A percentile compares a stretch with the other conserved stretches of the same genome.
Conservation (phyloP, 1,140 invertebrate genomes). For the Ceratosolen fusciceps region DNA sequence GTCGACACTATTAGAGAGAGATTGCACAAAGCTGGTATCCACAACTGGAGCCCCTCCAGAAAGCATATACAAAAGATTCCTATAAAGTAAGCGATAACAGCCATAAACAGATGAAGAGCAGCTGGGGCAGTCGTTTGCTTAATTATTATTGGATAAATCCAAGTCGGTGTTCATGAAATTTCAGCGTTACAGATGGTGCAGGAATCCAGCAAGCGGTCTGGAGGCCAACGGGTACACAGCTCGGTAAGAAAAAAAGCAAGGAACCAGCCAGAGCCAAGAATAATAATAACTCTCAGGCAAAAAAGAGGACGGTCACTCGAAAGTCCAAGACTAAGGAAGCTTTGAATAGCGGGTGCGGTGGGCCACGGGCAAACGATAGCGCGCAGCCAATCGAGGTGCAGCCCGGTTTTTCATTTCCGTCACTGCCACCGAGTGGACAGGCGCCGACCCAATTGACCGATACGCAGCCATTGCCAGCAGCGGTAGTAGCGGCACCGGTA, state of each 20-base stretch:
- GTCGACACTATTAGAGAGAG: slow-evolving; percentile 69
- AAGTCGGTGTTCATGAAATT: no score
- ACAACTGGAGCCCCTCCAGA: slow-evolving; percentile 69
- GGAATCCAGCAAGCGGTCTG: slow-evolving; percentile 68
- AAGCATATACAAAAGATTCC: slow-evolving; percentile 70
- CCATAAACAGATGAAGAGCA: no score
- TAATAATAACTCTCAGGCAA: slow-evolving; percentile 34
- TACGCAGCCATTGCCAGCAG: slow-evolving; percentile 48
- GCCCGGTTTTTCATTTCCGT: slow-evolving; percentile 40
- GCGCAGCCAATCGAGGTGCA: slow-evolving; percentile 44
- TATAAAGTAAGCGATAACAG: slow-evolving; percentile 59
- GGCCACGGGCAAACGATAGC: slow-evolving; percentile 35
- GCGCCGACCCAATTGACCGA: slow-evolving; percentile 51
- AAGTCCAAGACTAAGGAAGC: slow-evolving; percentile 55
- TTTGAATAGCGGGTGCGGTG: slow-evolving; percentile 42
- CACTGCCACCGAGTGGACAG: slow-evolving; percentile 23
- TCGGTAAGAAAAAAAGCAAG: slow-evolving; percentile 65
- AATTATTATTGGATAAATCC: no score
- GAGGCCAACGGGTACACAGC: slow-evolving; percentile 68
- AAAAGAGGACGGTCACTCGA: slow-evolving; percentile 53
- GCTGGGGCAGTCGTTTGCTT: no score
- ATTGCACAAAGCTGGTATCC: slow-evolving; percentile 69
- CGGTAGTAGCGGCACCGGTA: no score
- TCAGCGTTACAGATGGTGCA: slow-evolving; percentile 58
- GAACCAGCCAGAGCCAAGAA: slow-evolving; percentile 51